Evolutionary conservation across 2,113 vertebrate genomes (phyloP), one percentile per base, ranked within the genome.

Genomic region (Ictidomys tridecemlineatus): DNA sequence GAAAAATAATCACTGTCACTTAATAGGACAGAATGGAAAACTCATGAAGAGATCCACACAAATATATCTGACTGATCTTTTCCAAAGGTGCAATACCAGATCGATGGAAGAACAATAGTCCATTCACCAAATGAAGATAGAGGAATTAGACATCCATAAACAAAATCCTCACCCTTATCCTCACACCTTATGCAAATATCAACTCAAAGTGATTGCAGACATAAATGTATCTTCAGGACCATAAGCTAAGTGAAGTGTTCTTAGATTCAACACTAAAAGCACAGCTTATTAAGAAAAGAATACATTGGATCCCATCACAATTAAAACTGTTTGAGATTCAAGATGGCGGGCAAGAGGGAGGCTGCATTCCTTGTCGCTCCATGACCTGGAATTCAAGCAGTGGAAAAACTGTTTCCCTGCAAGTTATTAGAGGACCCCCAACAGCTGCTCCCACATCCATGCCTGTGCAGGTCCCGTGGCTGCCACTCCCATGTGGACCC

Each of bases 21-120:
- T 42, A 84, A 63, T 39, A 56, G 8, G 34, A 74, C 32, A 72
- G 34, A 88, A 37, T 37, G 73, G 51, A 85, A 65, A 63, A 80
- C 28, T 13, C 37, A 93, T 34, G 73, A 92, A 76, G 8, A 94
- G 28, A 45, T 9, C 18, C 17, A 76, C 42, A 76, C 7, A 30
- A 74, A 51, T 37, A 37, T 48, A 48, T 48, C 48, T 34, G 14
- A 89, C 28, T 58, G 74, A 65, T 39, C 63, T 89, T 73, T 89
- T 28, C 83, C 70, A 93, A 90, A 93, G 58, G 42, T 69, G 14
- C 37, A 86, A 95, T 87, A 89, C 51, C 61, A n/a, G 20, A 39
- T 61, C 14, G 45, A 37, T 28, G 42, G 61, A 63, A 26, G 9
- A 63, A 26, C 24, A 10, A 39, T 8, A 76, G 22, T 14, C 5